These are phyloP conservation scores for Drosophila robusta DNA, from an alignment of 2,888 invertebrate species.

Conservation along the genomic window DNA sequence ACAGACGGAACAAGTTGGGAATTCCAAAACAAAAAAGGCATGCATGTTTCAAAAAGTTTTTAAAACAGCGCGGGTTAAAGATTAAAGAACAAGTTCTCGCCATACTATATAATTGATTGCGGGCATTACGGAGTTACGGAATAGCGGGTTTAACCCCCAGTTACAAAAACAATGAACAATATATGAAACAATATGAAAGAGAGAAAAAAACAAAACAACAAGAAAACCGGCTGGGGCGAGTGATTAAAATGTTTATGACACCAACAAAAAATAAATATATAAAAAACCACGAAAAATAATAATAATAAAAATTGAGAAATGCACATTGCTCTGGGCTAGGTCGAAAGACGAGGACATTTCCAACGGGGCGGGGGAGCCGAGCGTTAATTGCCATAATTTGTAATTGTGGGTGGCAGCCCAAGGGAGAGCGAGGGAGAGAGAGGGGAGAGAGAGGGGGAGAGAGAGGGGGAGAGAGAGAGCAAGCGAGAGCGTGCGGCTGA, in stretches of 20 bases:
- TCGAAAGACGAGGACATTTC: background rate
- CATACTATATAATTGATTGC: conserved; percentile 17
- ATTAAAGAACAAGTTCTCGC: conserved; percentile 35
- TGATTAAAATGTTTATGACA: conserved; percentile 55
- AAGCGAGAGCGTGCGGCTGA: background rate
- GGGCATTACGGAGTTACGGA: conserved; percentile 39
- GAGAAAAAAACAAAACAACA: conserved; percentile 13
- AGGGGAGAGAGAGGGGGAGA: background rate
- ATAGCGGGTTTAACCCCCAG: conserved; percentile 43
- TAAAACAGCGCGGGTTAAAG: background rate
- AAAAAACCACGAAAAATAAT: background rate
- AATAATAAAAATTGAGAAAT: conserved; percentile 14
- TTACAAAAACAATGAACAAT: conserved; percentile 17
- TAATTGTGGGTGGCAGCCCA: background rate
- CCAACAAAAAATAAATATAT: conserved; percentile 9
- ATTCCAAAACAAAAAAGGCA: background rate
- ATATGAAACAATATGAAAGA: background rate
- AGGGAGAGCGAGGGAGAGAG: background rate
- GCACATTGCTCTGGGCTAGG: conserved; percentile 5
- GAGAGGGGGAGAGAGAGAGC: conserved; percentile 1
- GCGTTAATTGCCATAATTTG: conserved; percentile 16
- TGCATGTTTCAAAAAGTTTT: background rate
- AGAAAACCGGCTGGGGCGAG: conserved; percentile 32
- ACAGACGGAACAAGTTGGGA: background rate
- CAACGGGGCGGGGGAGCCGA: background rate